A percentile compares a stretch with the other conserved stretches of the same genome.
phyloP scores from a whole-genome alignment of 2,113 vertebrate species.

The Nycticryphes semicollaris region DNA sequence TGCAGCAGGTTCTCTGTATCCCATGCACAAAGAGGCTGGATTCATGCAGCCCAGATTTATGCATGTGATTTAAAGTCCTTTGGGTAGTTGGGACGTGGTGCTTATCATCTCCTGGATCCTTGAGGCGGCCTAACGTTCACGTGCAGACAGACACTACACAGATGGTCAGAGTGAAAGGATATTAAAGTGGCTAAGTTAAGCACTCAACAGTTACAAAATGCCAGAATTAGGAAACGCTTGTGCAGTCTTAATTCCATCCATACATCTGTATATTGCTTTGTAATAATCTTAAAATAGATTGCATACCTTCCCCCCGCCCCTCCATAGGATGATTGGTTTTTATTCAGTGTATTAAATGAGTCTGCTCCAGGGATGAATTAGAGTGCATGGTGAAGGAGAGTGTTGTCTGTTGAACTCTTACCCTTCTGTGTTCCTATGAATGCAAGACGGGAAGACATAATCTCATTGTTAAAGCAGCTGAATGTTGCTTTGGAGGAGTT shows the following conservation, averaged over 20 bases:
- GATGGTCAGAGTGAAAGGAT: slow-evolving; percentile 38
- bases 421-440: slow-evolving; percentile 5
- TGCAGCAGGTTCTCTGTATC: background rate
- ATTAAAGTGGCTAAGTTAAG: slow-evolving; percentile 40
- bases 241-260: slow-evolving; percentile 13
- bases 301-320: background rate
- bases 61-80: background rate
- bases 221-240: slow-evolving; percentile 30
- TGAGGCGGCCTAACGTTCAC: background rate
- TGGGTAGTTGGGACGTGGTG: background rate
- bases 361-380: slow-evolving; percentile 12
- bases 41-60: background rate
- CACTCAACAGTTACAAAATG: background rate
- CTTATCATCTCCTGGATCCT: background rate
- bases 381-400: slow-evolving; percentile 9
- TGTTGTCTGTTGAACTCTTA: slow-evolving; percentile 60
- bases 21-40: background rate
- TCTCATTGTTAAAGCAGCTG: slow-evolving; percentile 55
- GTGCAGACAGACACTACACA: slow-evolving; percentile 2
- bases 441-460: slow-evolving; percentile 49
- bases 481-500: slow-evolving; percentile 52
- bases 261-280: slow-evolving; percentile 3
- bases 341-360: background rate
- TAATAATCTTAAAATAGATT: slow-evolving; percentile 17
- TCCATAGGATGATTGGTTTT: background rate